Evolutionary conservation across 2,888 invertebrate species (phyloP), one percentile per base, ranked within the genome.

Genomic region (Daptonema setosum): DNA sequence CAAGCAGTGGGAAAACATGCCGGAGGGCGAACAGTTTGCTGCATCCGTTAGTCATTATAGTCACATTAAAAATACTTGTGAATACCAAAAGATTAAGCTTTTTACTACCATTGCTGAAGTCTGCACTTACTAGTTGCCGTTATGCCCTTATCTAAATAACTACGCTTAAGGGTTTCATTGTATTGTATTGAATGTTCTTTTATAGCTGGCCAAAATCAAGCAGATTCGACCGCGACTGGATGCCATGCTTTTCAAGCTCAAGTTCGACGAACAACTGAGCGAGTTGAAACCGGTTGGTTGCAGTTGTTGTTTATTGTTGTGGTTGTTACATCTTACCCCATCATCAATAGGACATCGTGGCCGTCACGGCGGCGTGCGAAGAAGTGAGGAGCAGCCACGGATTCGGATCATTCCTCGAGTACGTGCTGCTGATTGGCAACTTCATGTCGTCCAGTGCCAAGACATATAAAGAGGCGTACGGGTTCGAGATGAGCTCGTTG

Each of bases 381-480:
- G 63, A 64, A 55, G 41, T 62, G 1, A 51, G 56, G 5, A 53
- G 56, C 29, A 58, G 58, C n/a, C 65, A 80, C 61, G 91, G 88
- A 68, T 90, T 97, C 72, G 82, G 84, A 1, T 82, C 81, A 70
- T 81, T 97, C 54, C 73, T 97, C 20, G 87, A 93, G 71, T 75
- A 95, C 0, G 80, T 95, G 59, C 76, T 97, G 0, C 72, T 91
- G 17, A 76, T 93, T 26, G 95, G 95, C 2, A 97, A 97, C 74
- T 90, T 86, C 68, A 87, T 97, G 85, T 91, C 91, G 0, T 86
- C 88, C 8, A 83, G 83, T 67, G 90, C 91, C 69, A 90, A 85
- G 1, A 59, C 58, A 50, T 62, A 61, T 58, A 61, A 63, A 54
- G 85, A 85, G 62, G 87, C 91, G 0, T 84, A 85, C 66, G 97